Percentiles rank a stretch among this genome's conserved stretches.
These are phyloP conservation scores for Ptilonorhynchus violaceus DNA, from an alignment of 2,113 vertebrate species.

Conservation along the genomic window DNA sequence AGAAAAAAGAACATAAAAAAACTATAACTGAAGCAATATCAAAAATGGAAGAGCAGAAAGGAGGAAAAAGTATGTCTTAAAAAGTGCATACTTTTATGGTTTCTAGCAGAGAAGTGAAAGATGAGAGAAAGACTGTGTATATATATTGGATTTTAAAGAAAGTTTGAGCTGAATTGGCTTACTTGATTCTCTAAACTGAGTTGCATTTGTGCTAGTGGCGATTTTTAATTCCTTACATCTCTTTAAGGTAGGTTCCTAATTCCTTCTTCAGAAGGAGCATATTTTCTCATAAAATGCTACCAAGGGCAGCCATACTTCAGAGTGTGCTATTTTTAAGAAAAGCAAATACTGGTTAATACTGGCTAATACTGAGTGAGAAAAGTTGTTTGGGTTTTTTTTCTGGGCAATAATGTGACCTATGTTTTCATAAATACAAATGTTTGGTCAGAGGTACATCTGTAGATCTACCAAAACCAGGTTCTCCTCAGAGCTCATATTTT, in stretches of 20 bases:
- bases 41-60: background rate
- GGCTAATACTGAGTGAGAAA: too few relatives aligned
- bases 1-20: background rate
- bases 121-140: background rate
- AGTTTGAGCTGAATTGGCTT: background rate
- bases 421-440: background rate
- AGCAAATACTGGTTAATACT: background rate
- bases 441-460: background rate
- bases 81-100: background rate
- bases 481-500: background rate
- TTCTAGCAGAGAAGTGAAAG: background rate
- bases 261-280: background rate
- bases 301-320: background rate
- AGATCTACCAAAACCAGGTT: background rate
- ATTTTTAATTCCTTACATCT: background rate
- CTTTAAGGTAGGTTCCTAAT: background rate
- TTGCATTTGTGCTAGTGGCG: background rate
- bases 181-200: background rate
- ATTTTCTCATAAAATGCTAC: background rate
- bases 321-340: background rate
- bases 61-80: background rate
- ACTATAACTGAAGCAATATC: background rate
- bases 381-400: background rate
- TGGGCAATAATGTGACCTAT: background rate
- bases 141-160: background rate